phyloP scores from a whole-genome alignment of 1,140 invertebrate species.

The Anastatus disparis region DNA sequence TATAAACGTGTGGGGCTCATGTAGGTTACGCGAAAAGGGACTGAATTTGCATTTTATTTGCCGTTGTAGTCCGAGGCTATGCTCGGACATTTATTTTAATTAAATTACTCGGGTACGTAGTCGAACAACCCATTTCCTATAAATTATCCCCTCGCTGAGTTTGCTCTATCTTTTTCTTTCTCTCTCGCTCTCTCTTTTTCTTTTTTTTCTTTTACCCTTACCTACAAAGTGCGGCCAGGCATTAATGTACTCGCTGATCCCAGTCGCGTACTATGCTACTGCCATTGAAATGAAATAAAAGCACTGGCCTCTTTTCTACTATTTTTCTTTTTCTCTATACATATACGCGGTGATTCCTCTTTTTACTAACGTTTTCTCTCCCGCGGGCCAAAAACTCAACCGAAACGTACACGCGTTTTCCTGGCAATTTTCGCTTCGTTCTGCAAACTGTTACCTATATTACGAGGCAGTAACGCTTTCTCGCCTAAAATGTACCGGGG shows the following conservation, averaged over 20 bases:
- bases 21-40: slow-evolving; percentile 60
- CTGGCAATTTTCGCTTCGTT: slow-evolving; percentile 51
- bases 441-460: background rate
- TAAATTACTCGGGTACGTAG: slow-evolving; percentile 64
- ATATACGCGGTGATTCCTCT: slow-evolving; percentile 1
- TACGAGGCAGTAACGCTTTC: no score
- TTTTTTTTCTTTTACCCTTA: slow-evolving; percentile 37
- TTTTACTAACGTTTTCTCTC: slow-evolving; percentile 3
- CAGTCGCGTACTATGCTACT: no score
- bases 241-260: slow-evolving; percentile 67
- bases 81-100: slow-evolving; percentile 69
- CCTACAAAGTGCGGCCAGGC: slow-evolving; percentile 53
- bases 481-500: no score
- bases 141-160: slow-evolving; percentile 64
- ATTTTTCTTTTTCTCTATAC: slow-evolving; percentile 34
- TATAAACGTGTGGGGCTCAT: slow-evolving; percentile 41
- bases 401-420: slow-evolving; percentile 47
- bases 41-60: slow-evolving; percentile 70
- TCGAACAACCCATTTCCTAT: slow-evolving; percentile 70
- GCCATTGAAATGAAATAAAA: slow-evolving; percentile 68
- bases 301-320: slow-evolving; percentile 49
- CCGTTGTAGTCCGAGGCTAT: slow-evolving; percentile 55
- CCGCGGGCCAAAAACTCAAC: no score
- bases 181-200: slow-evolving; percentile 19
- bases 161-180: slow-evolving; percentile 28